Evolutionary conservation across 2,797 vertebrate genomes (phyloP).

Genomic region (Bradypodion ventrale): DNA sequence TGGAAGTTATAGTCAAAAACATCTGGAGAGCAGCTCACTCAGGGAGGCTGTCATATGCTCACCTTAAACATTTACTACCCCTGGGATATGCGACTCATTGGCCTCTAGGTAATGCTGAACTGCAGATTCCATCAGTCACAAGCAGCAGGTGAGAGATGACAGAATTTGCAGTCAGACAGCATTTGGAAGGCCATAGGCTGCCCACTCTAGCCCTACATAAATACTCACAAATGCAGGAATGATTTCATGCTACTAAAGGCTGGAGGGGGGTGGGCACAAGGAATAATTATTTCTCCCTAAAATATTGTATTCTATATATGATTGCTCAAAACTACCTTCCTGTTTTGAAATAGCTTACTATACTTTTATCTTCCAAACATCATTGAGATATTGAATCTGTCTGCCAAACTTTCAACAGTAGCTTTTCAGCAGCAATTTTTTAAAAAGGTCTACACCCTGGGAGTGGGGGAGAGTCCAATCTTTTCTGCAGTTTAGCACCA

Average conservation of each 20-base stretch:
- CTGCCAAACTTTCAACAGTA: constrained; percentile 42
- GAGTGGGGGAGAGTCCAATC: constrained; percentile 55
- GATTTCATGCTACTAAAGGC: not conserved
- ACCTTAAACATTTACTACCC: not conserved
- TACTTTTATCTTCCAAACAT: constrained; percentile 6
- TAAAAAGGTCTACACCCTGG: constrained; percentile 38
- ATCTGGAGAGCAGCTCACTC: not conserved
- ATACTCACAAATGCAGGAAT: not conserved
- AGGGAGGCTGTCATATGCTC: not conserved
- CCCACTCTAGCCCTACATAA: not conserved
- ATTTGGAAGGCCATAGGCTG: not conserved
- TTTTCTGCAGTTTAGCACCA: constrained; percentile 60
- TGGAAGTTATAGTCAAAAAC: not conserved
- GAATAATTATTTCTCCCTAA: not conserved
- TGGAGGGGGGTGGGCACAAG: not conserved
- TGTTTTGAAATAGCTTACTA: not conserved
- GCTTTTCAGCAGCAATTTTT: constrained; percentile 30
- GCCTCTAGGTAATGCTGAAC: not conserved
- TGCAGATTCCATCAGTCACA: not conserved
- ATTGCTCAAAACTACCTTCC: not conserved
- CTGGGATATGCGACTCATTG: not conserved
- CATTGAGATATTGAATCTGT: constrained; percentile 2
- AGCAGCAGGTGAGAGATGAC: not conserved
- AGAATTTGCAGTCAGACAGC: not conserved
- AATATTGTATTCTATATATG: constrained; percentile 6